A percentile compares a stretch with the other conserved stretches of the same genome.
Evolutionary conservation across 2,888 invertebrate species (phyloP).

Genomic region (Tetanocera ferruginea): DNA sequence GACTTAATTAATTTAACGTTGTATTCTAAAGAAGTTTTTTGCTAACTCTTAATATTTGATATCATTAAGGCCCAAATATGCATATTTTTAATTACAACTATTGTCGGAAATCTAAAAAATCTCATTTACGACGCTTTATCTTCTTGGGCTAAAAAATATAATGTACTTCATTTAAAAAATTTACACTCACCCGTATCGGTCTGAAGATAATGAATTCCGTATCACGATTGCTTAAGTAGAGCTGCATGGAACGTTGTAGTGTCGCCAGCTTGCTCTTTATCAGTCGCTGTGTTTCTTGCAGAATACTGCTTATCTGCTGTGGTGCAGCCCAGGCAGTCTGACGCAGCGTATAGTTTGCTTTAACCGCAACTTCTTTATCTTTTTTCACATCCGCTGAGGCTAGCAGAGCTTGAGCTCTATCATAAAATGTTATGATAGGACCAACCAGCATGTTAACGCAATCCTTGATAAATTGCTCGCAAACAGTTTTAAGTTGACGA

Average conservation of each 20-base stretch:
- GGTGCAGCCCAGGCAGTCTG: slow-evolving; percentile 78
- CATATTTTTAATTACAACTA: too few relatives aligned
- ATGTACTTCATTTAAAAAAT: neutral
- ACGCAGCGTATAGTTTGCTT: slow-evolving; percentile 65
- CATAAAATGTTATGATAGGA: slow-evolving; percentile 80
- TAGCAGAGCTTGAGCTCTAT: slow-evolving; percentile 74
- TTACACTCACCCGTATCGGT: slow-evolving; percentile 82
- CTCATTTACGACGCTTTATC: too few relatives aligned
- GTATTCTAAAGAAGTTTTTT: too few relatives aligned
- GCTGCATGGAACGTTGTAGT: slow-evolving; percentile 90
- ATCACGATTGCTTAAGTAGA: slow-evolving; percentile 96
- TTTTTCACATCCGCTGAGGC: slow-evolving; percentile 43
- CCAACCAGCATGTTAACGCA: slow-evolving; percentile 82
- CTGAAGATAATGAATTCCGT: slow-evolving; percentile 97
- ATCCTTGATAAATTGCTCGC: slow-evolving; percentile 88
- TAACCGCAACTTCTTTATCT: slow-evolving; percentile 48
- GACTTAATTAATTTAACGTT: too few relatives aligned
- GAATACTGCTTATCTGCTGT: slow-evolving; percentile 79
- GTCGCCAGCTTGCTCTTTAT: slow-evolving; percentile 85
- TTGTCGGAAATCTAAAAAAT: too few relatives aligned
- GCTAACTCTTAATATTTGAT: too few relatives aligned
- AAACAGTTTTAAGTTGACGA: slow-evolving; percentile 87
- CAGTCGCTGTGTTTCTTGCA: slow-evolving; percentile 82
- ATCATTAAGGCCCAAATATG: too few relatives aligned
- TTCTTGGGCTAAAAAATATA: neutral